phyloP scores from a whole-genome alignment of 2,888 invertebrate species.

The Schizotus pectinicornis region DNA sequence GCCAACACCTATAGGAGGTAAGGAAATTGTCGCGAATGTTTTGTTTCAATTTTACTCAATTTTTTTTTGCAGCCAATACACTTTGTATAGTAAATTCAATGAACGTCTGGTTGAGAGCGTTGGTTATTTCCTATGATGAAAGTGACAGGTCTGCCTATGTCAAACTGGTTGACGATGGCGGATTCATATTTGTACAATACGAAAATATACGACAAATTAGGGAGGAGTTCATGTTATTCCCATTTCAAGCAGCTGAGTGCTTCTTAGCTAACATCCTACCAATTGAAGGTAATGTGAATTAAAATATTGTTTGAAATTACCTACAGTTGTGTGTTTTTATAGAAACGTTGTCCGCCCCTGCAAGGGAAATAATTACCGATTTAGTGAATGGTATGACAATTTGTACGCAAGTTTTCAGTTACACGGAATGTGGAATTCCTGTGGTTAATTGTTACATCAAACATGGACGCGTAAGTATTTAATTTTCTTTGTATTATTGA shows the following conservation, averaged over 20 bases:
- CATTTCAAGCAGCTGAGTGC: conserved; percentile 98
- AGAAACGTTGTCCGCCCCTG: conserved; percentile 78
- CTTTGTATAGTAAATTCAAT: conserved; percentile 87
- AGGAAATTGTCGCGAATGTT: conserved; percentile 25
- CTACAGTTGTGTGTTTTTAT: conserved; percentile 23
- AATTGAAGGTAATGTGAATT: conserved; percentile 62
- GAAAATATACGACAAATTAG: conserved; percentile 88
- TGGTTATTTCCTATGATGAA: conserved; percentile 70
- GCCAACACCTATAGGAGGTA: conserved; percentile 81
- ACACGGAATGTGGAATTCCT: conserved; percentile 79
- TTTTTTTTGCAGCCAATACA: conserved; percentile 70
- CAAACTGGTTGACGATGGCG: conserved; percentile 94
- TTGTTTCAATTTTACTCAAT: conserved; percentile 4
- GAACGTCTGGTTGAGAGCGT: conserved; percentile 89
- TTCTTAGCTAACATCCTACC: conserved; percentile 89
- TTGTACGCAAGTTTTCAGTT: conserved; percentile 88
- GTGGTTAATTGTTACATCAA: conserved; percentile 82
- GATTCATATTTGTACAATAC: conserved; percentile 81
- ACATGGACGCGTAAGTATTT: conserved; percentile 39
- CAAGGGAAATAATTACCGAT: conserved; percentile 77
- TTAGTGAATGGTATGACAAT: conserved; percentile 83
- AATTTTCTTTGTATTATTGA: neutral
- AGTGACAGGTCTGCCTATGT: conserved; percentile 78
- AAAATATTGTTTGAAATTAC: conserved; percentile 4
- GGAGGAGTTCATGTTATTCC: conserved; percentile 90